A percentile compares a stretch with the other conserved stretches of the same genome.
phyloP scores from a whole-genome alignment of 1,140 invertebrate genomes.

The Penaeus chinensis region DNA sequence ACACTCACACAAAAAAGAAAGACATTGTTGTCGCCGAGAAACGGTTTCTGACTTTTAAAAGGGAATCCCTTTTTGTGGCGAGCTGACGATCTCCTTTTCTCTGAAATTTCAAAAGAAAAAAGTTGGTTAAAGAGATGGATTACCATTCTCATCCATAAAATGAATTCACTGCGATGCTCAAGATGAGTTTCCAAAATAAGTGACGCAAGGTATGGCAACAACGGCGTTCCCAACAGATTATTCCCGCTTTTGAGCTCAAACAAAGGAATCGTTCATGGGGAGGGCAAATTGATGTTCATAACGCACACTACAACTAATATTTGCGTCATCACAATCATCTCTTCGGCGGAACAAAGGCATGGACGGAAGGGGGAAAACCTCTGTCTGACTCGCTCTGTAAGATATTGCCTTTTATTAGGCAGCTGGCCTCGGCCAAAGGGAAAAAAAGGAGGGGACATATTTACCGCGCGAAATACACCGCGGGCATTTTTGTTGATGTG shows the following conservation, averaged over 20 bases:
- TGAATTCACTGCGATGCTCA: too few species aligned
- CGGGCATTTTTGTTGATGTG: slow-evolving; percentile 50
- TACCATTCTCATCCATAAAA: too few species aligned
- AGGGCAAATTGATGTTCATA: slow-evolving; percentile 59
- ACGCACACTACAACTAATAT: slow-evolving; percentile 58
- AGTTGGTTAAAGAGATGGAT: too few species aligned
- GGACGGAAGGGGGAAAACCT: slow-evolving; percentile 6
- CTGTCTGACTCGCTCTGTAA: slow-evolving; percentile 8
- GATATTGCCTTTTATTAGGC: slow-evolving; percentile 45
- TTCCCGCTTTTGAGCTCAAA: slow-evolving; percentile 59
- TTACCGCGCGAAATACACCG: slow-evolving; percentile 53
- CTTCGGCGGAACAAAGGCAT: slow-evolving; percentile 52
- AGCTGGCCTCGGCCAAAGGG: slow-evolving; percentile 24
- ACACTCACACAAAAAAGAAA: slow-evolving; percentile 22
- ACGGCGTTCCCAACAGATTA: slow-evolving; percentile 46
- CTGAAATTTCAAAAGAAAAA: too few species aligned
- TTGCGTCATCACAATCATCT: slow-evolving; percentile 56
- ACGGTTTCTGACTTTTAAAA: background rate
- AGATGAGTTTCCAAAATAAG: slow-evolving; percentile 1
- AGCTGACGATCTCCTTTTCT: background rate
- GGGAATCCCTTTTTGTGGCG: background rate
- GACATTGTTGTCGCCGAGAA: background rate
- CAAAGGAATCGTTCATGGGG: slow-evolving; percentile 53
- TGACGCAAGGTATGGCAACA: slow-evolving; percentile 35
- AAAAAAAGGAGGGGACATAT: slow-evolving; percentile 32